Base-by-base conservation (phyloP, 92 coral and sea anemone species). In the Anthopleura xanthogrammica region DNA sequence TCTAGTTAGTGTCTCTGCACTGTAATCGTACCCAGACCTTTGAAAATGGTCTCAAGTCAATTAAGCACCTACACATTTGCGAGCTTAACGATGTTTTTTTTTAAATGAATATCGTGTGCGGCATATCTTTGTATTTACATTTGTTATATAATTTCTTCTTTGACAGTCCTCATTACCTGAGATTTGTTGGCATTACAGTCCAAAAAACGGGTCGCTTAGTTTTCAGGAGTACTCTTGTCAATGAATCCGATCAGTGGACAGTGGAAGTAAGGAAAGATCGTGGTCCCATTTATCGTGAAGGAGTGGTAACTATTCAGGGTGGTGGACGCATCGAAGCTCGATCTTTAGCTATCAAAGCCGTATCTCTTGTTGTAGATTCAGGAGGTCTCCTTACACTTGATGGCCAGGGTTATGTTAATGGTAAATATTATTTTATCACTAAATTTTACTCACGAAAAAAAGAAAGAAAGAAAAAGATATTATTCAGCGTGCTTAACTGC, bases 201-300 rank as follows among this genome's bases (percentile, higher is more conserved):
- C 94, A 91, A 84, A 91, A 91, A 77, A 88, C 79, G 5, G 94
- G 94, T 57, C 87, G 86, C 24, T 85, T 91, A 13, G 86, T 88
- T 48, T 82, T 91, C 41, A 62, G 65, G 23, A 91, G 94, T 72
- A 71, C 83, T 17, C 87, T 75, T 29, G 83, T 83, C 60, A 91
- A 91, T 66, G 83, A 70, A 56, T 88, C 92, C 2, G 94, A 91
- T 80, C 56, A 79, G 60, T 91, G 94, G 94, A 46, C 71, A 20
- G 73, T 91, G n/a, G 80, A 62, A 80, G 92, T 91, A 20, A 64
- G 20, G 46, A 77, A 82, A 54, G 94, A 83, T 70, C 23, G 5
- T 52, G 94, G 92, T 17, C 94, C 94, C 20, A 41, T 91, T 46
- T 82, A 83, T 60, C 90, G 94, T 12, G 91, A 91, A 70, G 94